A percentile compares a stretch with the other conserved stretches of the same genome.
Conservation (phyloP, 2,113 vertebrate genomes). For the Pipra filicauda region DNA sequence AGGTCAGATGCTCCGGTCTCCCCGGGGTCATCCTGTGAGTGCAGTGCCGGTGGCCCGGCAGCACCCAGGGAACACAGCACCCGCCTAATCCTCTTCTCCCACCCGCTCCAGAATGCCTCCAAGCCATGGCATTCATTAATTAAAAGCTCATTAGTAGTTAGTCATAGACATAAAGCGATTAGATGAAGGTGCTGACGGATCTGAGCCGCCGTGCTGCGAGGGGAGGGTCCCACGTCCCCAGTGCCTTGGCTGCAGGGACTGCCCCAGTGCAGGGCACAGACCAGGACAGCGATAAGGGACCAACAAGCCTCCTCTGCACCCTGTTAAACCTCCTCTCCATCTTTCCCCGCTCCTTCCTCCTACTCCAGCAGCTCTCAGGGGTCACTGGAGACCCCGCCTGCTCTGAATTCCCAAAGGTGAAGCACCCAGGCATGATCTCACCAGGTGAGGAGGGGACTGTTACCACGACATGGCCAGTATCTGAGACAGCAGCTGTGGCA, state of each 20-base stretch:
- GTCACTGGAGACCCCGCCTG: not conserved
- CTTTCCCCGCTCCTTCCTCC: not conserved
- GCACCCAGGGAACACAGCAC: not conserved
- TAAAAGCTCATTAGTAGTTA: constrained; percentile 67
- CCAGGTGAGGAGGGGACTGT: not conserved
- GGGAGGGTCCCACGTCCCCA: not conserved
- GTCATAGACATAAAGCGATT: not conserved
- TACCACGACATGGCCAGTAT: not conserved
- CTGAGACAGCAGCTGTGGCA: not conserved
- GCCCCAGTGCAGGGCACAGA: accelerated
- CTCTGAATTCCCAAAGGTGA: not conserved
- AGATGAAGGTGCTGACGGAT: not conserved
- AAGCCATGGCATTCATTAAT: constrained; percentile 45
- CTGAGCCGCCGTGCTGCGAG: not conserved
- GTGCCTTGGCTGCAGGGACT: accelerated
- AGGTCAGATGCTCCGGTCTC: not conserved
- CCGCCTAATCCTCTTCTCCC: not conserved
- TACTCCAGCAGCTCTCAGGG: not conserved
- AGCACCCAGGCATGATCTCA: not conserved
- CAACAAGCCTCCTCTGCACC: not conserved
- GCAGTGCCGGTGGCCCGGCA: not conserved
- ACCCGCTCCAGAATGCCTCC: not conserved
- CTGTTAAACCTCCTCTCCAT: not conserved
- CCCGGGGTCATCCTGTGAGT: accelerated
- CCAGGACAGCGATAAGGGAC: not conserved